Evolutionary conservation across 1,140 invertebrate genomes (phyloP).

Genomic region (Ceratina calcarata): DNA sequence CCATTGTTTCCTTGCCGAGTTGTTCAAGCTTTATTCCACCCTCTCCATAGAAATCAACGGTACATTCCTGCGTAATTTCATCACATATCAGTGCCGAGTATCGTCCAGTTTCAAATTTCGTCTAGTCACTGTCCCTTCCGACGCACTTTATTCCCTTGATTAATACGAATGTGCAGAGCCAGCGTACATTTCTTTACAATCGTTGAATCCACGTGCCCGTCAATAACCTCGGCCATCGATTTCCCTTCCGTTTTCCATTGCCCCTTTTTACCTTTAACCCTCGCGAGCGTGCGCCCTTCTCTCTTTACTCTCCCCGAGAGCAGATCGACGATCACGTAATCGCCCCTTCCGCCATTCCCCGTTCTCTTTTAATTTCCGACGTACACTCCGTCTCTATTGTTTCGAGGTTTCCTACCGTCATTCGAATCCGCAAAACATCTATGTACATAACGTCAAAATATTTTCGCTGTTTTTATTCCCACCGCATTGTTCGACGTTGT

Average conservation of each 20-base stretch:
- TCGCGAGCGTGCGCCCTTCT: background rate
- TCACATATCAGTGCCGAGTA: background rate
- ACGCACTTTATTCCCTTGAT: too few relatives aligned
- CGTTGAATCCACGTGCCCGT: constrained; percentile 21
- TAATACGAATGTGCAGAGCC: too few relatives aligned
- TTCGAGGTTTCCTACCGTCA: constrained; percentile 1
- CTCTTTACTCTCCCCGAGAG: constrained; percentile 10
- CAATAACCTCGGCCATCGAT: constrained; percentile 51
- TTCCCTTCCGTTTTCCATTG: constrained; percentile 46
- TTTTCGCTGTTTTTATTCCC: constrained; percentile 25
- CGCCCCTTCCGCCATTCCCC: constrained; percentile 16
- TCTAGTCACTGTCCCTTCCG: constrained; percentile 24
- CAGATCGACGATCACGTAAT: constrained; percentile 44
- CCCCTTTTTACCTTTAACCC: constrained; percentile 7
- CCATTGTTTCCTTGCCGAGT: background rate
- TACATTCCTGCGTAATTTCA: background rate
- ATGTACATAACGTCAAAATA: constrained; percentile 2
- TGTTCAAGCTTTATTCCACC: background rate
- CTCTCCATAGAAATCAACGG: background rate
- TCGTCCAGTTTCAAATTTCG: constrained; percentile 41
- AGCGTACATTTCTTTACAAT: constrained; percentile 5
- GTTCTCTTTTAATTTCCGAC: constrained; percentile 31
- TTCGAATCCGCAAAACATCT: background rate
- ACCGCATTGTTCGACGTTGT: constrained; percentile 13
- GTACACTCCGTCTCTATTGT: background rate